Conservation (phyloP, 2,797 vertebrate species). For the Betta splendens region DNA sequence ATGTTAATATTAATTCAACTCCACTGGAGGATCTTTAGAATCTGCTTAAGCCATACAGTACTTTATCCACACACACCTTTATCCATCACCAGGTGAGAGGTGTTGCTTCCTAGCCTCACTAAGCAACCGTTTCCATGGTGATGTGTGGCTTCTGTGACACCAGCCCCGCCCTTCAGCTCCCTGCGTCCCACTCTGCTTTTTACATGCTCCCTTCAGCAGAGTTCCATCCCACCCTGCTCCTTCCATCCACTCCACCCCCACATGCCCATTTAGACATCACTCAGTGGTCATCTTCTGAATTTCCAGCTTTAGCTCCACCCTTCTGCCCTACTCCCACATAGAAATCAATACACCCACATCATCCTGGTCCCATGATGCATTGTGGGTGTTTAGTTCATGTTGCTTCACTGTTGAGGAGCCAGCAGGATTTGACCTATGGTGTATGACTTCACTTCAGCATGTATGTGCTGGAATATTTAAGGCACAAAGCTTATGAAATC, state of each 20-base stretch:
- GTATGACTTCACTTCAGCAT: conserved; percentile 26
- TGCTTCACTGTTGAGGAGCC: conserved; percentile 72
- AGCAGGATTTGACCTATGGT: conserved; percentile 76
- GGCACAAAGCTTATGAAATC: conserved; percentile 21
- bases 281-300: conserved; percentile 58
- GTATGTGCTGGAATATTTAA: conserved; percentile 17
- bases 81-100: conserved; percentile 39
- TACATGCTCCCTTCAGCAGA: conserved; percentile 1
- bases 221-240: conserved; percentile 15
- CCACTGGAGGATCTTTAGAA: neutral
- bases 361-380: conserved; percentile 74
- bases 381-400: conserved; percentile 77
- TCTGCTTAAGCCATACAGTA: neutral
- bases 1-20: neutral
- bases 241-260: conserved; percentile 56
- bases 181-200: conserved; percentile 4
- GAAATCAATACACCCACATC: conserved; percentile 80
- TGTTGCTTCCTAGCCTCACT: conserved; percentile 17
- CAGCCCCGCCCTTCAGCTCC: conserved; percentile 32
- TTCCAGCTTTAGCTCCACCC: conserved; percentile 76
- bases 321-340: conserved; percentile 70
- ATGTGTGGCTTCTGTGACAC: conserved; percentile 52
- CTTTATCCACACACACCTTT: neutral
- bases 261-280: conserved; percentile 57
- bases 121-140: conserved; percentile 61